phyloP scores from a whole-genome alignment of 2,797 vertebrate species.

The Channa striata region DNA sequence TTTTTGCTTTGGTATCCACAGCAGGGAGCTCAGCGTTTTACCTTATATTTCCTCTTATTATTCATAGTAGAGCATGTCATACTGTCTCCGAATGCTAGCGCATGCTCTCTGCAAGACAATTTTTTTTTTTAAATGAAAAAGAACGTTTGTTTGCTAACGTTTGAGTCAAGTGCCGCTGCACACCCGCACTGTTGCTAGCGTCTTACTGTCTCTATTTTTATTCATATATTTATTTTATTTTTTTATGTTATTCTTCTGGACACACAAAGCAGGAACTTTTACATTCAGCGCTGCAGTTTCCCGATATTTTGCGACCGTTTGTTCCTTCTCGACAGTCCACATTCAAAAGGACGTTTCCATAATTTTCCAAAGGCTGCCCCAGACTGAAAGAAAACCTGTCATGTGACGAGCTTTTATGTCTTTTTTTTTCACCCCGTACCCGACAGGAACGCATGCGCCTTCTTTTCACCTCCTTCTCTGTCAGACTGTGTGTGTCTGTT shows the following conservation, averaged over 20 bases:
- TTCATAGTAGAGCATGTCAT: constrained; percentile 4
- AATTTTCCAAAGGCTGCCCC: constrained; percentile 56
- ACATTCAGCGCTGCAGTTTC: neutral
- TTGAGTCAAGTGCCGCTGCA: neutral
- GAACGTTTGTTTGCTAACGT: neutral
- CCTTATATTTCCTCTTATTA: constrained; percentile 1
- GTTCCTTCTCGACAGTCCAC: constrained; percentile 18
- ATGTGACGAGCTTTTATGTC: constrained; percentile 75
- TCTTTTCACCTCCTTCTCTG: constrained; percentile 43
- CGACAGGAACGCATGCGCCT: constrained; percentile 72
- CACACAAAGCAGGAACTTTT: constrained; percentile 45
- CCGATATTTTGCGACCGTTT: neutral
- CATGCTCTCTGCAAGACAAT: neutral
- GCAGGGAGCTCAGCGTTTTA: accelerated
- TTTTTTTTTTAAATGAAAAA: constrained; percentile 14
- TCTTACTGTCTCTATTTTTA: neutral
- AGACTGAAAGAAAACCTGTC: constrained; percentile 56
- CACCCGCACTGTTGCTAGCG: neutral
- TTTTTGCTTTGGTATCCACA: neutral
- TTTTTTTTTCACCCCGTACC: constrained; percentile 22
- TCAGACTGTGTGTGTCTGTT: constrained; percentile 13
- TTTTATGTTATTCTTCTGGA: neutral
- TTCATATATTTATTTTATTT: too few relatives aligned
- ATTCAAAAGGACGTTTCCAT: constrained; percentile 46
- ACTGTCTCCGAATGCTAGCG: constrained; percentile 20